These are phyloP conservation scores for Cacoxenus indagator DNA, from an alignment of 2,888 invertebrate species.

Conservation along the genomic window DNA sequence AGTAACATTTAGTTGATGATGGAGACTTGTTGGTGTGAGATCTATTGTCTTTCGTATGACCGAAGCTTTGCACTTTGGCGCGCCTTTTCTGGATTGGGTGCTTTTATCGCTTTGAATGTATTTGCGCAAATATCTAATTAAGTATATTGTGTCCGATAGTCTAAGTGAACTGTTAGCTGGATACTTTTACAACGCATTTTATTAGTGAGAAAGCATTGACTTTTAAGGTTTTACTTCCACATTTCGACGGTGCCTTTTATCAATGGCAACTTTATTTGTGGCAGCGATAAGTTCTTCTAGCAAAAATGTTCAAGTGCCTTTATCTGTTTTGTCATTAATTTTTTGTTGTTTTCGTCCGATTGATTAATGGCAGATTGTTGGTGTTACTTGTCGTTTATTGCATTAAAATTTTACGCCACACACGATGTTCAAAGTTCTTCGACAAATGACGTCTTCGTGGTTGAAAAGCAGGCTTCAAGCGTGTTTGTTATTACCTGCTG, in stretches of 20 bases:
- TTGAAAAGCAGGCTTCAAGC: too few species aligned
- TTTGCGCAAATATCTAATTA: constrained; percentile 1
- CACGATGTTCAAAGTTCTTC: too few species aligned
- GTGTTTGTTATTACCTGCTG: too few species aligned
- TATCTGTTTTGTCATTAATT: neutral
- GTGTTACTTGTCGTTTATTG: too few species aligned
- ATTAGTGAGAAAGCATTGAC: neutral
- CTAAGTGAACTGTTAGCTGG: neutral
- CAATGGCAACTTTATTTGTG: neutral
- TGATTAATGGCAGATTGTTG: neutral
- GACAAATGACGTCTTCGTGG: too few species aligned
- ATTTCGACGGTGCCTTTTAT: neutral
- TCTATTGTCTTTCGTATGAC: neutral
- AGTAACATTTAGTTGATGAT: too few species aligned
- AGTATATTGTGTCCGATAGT: constrained; percentile 2
- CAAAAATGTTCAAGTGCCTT: neutral
- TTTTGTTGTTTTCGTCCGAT: neutral
- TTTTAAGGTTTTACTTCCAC: constrained; percentile 2
- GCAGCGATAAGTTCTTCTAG: neutral
- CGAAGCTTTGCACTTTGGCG: constrained; percentile 10
- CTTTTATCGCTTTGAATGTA: neutral
- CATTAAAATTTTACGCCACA: too few species aligned
- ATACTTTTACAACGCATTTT: neutral
- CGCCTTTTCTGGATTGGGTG: neutral
- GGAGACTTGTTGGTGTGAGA: too few species aligned